Conservation (phyloP, 2,888 invertebrate species). For the Himalopsyche tibetana region DNA sequence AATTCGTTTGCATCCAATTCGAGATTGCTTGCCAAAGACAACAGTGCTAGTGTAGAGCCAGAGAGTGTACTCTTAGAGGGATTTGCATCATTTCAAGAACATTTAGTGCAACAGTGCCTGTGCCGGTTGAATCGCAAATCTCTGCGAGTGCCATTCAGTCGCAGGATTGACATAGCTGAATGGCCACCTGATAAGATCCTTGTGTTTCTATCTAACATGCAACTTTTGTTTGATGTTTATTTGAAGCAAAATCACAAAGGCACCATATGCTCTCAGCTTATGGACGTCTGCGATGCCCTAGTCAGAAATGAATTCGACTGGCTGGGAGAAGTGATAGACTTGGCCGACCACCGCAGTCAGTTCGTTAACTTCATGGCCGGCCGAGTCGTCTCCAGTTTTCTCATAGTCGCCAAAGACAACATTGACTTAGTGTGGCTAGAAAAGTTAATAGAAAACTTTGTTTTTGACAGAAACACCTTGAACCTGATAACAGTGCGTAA, state of each 20-base stretch:
- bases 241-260: constrained; percentile 90
- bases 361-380: constrained; percentile 89
- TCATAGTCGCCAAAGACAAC: constrained; percentile 89
- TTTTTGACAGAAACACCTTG: constrained; percentile 81
- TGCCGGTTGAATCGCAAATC: constrained; percentile 85
- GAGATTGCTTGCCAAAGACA: neutral
- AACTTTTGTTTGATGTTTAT: constrained; percentile 89
- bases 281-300: constrained; percentile 87
- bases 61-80: constrained; percentile 75
- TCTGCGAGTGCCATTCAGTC: constrained; percentile 84
- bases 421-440: constrained; percentile 89
- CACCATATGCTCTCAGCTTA: constrained; percentile 87
- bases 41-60: constrained; percentile 24
- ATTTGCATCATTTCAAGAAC: constrained; percentile 80
- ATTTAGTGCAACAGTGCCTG: constrained; percentile 85
- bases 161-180: constrained; percentile 75
- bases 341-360: constrained; percentile 86
- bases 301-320: constrained; percentile 89
- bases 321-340: constrained; percentile 88
- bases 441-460: constrained; percentile 82
- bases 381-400: constrained; percentile 87
- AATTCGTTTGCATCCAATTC: constrained; percentile 65
- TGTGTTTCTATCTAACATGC: constrained; percentile 89
- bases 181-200: constrained; percentile 78
- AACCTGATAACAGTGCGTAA: constrained; percentile 83